These are phyloP conservation scores for Ctenodactylus gundi DNA, from an alignment of 2,113 vertebrate species.

Conservation along the genomic window DNA sequence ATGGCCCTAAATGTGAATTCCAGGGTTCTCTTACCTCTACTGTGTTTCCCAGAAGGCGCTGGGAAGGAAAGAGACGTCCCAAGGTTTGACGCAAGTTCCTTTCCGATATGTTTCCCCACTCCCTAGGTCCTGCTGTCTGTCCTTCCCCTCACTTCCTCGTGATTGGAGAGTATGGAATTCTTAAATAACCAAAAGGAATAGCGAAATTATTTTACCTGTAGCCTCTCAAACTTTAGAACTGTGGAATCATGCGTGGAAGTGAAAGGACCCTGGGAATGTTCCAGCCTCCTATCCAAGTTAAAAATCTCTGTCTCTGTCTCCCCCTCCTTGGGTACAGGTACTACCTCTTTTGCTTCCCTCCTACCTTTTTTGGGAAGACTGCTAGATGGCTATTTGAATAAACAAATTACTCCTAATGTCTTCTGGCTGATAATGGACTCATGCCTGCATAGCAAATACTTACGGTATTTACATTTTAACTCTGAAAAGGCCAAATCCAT, in stretches of 20 bases:
- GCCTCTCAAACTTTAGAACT: slow-evolving; percentile 6
- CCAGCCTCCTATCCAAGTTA: not conserved
- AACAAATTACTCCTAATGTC: slow-evolving; percentile 39
- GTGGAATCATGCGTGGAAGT: not conserved
- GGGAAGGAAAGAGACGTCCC: not conserved
- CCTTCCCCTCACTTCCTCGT: not conserved
- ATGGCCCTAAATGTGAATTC: not conserved
- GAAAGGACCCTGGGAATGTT: slow-evolving; percentile 1
- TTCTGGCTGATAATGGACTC: slow-evolving; percentile 36
- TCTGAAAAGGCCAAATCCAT: not conserved
- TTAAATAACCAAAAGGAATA: not conserved
- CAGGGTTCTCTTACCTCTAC: not conserved
- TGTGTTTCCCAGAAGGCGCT: not conserved
- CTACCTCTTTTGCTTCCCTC: not conserved
- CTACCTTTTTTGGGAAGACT: slow-evolving; percentile 15
- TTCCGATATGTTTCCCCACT: not conserved
- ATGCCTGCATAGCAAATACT: slow-evolving; percentile 1
- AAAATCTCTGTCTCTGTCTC: not conserved
- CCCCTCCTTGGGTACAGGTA: too few relatives aligned
- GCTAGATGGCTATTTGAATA: not conserved
- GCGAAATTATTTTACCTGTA: not conserved
- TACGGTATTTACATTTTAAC: slow-evolving; percentile 1
- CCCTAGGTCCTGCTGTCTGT: not conserved
- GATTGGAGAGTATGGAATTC: not conserved
- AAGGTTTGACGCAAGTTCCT: not conserved